Percentiles rank a stretch among this genome's conserved stretches.
Conservation (phyloP, 2,797 vertebrate genomes). For the Cottoperca gobio region DNA sequence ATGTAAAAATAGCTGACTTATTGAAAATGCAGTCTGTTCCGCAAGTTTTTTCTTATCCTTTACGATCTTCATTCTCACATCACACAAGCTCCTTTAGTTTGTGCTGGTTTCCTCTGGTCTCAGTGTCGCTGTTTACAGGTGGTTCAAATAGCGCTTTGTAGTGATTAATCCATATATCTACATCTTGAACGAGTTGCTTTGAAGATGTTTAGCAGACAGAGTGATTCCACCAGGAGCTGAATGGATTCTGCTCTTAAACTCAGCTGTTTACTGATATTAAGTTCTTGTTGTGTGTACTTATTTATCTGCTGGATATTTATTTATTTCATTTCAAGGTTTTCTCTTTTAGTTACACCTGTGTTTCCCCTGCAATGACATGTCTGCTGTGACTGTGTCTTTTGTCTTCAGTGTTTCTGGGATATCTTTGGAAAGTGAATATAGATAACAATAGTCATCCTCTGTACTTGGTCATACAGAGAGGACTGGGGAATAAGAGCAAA, state of each 20-base stretch:
- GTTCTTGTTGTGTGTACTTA: constrained; percentile 16
- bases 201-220: constrained; percentile 17
- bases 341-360: neutral
- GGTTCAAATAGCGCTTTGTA: constrained; percentile 46
- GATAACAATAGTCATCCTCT: neutral
- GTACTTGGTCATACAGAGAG: neutral
- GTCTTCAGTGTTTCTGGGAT: neutral
- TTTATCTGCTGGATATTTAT: neutral
- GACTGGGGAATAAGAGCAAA: neutral
- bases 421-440: neutral
- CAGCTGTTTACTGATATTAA: constrained; percentile 30
- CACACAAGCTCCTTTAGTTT: constrained; percentile 2
- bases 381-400: neutral
- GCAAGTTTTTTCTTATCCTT: neutral
- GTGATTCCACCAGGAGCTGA: constrained; percentile 16
- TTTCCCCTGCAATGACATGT: neutral
- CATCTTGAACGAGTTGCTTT: constrained; percentile 12
- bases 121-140: constrained; percentile 30
- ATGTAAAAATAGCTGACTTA: neutral
- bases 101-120: neutral
- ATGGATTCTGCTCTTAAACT: constrained; percentile 24
- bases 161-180: constrained; percentile 39
- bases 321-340: neutral
- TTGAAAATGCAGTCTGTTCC: neutral
- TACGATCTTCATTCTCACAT: neutral